Evolutionary conservation across 2,113 vertebrate genomes (phyloP), one percentile per base, ranked within the genome.

Genomic region (Limanda limanda): DNA sequence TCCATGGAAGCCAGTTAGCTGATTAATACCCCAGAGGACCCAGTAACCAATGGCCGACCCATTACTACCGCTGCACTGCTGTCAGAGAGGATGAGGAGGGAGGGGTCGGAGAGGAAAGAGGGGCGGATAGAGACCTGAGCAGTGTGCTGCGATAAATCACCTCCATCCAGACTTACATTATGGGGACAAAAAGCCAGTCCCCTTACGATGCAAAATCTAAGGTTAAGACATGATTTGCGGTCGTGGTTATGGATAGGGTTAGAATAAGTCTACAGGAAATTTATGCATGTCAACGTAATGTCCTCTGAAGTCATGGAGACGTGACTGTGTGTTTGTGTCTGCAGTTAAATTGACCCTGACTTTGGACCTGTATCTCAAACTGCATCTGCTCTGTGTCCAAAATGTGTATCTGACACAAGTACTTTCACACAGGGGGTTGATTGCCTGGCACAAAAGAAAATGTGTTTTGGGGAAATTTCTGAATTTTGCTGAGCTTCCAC

Each of bases 11-110:
- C 82, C 83, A 71, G 85, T 91, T 86, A 87, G 79, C 86, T 93
- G 89, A 93, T 94, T 93, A 88, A 92, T 83, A 77, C 74, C 89
- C 79, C 76, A 64, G 69, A 86, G 87, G 87, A 68, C 23, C 80
- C 78, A 23, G 66, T 74, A 74, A 88, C 81, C 78, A 51, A n/a
- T 48, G 1, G 74, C 63, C 23, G 17, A 4, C 45, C 84, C 64
- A 72, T 83, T 82, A 83, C 76, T 42, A 8, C 42, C 37, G 45
- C 56, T 68, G 69, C 35, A 11, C 71, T 61, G 57, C 54, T 70
- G 67, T 79, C 80, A 71, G 72, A 88, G 71, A 78, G 58, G 74
- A 75, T 31, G 78, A 73, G 73, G 71, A 65, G 45, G 58, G 62
- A 56, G 64, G 65, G 31, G 47, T 45, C 10, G 15, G 24, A n/a